These are phyloP conservation scores for Agrenia bidenticulata DNA, from an alignment of 2,888 invertebrate genomes.

Conservation along the genomic window DNA sequence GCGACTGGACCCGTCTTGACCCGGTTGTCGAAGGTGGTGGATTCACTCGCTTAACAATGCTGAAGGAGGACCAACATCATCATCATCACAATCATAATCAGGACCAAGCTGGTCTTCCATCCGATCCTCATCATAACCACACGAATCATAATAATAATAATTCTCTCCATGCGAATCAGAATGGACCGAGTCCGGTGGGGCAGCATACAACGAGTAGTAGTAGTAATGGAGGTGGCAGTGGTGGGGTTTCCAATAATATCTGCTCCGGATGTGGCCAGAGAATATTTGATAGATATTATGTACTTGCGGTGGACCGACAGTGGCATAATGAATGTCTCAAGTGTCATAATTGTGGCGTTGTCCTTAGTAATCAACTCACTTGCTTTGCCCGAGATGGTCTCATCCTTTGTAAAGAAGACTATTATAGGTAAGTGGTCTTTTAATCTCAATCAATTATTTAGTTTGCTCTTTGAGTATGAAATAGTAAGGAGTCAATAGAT, in stretches of 20 bases:
- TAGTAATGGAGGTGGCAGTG: slow-evolving; percentile 18
- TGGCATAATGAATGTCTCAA: slow-evolving; percentile 70
- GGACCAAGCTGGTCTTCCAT: slow-evolving; percentile 15
- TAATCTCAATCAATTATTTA: too few relatives aligned
- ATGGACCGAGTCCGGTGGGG: slow-evolving; percentile 13
- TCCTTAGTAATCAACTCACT: slow-evolving; percentile 80
- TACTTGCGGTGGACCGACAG: slow-evolving; percentile 81
- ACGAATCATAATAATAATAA: slow-evolving; percentile 24
- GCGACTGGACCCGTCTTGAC: slow-evolving; percentile 40
- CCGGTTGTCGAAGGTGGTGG: slow-evolving; percentile 22
- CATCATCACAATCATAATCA: slow-evolving; percentile 17
- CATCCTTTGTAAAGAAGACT: slow-evolving; percentile 93
- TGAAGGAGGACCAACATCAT: slow-evolving; percentile 36
- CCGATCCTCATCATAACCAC: slow-evolving; percentile 26
- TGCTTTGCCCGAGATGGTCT: slow-evolving; percentile 87
- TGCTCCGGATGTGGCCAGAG: slow-evolving; percentile 62
- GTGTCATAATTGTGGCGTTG: slow-evolving; percentile 59
- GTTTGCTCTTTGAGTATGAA: too few relatives aligned
- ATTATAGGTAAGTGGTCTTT: slow-evolving; percentile 69
- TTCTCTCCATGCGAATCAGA: slow-evolving; percentile 24
- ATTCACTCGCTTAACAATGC: slow-evolving; percentile 26
- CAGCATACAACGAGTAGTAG: neutral
- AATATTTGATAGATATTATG: slow-evolving; percentile 64
- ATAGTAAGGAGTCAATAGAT: too few relatives aligned
- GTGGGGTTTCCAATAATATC: slow-evolving; percentile 32